Conservation (phyloP, 2,113 vertebrate species). For the Octodon degus region DNA sequence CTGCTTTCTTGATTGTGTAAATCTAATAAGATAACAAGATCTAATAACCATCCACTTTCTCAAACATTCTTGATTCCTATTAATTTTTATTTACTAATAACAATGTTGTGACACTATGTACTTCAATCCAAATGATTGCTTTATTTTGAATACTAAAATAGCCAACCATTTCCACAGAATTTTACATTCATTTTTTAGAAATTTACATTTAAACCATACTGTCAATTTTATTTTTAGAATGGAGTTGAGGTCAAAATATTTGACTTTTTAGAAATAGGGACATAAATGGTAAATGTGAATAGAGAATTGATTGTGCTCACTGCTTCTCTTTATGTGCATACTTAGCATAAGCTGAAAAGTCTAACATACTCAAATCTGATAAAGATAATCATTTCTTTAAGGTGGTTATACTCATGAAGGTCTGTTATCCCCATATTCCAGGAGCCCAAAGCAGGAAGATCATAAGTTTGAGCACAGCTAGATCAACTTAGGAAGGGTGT, state of each 20-base stretch:
- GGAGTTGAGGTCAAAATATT: neutral
- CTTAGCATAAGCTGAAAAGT: conserved; percentile 36
- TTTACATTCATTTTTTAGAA: neutral
- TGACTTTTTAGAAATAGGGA: neutral
- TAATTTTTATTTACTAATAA: conserved; percentile 30
- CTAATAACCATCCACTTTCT: neutral
- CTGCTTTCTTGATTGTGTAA: neutral
- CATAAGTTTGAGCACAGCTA: neutral
- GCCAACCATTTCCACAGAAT: neutral
- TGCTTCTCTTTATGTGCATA: neutral
- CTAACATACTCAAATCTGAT: conserved; percentile 19
- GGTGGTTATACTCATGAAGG: neutral
- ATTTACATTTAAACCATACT: neutral
- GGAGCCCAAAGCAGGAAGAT: neutral
- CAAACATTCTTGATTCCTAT: neutral
- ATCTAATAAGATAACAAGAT: conserved; percentile 7
- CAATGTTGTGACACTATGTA: neutral
- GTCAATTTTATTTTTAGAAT: neutral
- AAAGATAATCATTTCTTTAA: neutral
- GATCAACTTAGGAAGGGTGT: neutral
- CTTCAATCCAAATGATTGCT: neutral
- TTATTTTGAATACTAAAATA: conserved; percentile 26
- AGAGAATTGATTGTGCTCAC: neutral
- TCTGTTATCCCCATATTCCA: neutral
- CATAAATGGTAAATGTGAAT: neutral